Evolutionary conservation across 30 jellyfish, hydroid and myxozoan genomes (phyloP).

Genomic region (Phacellophora camtschatica): DNA sequence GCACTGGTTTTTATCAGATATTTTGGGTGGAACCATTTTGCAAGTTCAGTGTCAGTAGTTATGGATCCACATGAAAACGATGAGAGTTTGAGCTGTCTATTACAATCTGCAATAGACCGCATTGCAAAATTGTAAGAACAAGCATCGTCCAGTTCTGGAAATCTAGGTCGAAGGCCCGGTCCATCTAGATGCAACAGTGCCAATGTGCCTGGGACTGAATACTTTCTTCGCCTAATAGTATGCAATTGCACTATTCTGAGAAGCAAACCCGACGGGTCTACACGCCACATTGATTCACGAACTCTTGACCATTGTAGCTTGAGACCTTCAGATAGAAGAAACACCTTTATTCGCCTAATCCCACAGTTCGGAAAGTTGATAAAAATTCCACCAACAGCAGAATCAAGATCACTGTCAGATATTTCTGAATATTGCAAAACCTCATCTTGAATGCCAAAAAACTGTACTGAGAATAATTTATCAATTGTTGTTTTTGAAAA

Average conservation of each 20-base stretch:
- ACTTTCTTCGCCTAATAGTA: too few species aligned
- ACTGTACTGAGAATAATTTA: slow-evolving; percentile 20
- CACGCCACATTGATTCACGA: slow-evolving; percentile 38
- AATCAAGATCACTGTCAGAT: slow-evolving; percentile 18
- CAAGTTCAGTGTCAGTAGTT: too few species aligned
- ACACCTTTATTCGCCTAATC: slow-evolving; percentile 40
- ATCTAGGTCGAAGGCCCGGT: too few species aligned
- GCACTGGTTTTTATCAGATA: too few species aligned
- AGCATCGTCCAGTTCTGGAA: too few species aligned
- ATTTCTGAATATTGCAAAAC: neutral
- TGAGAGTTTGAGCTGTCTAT: too few species aligned
- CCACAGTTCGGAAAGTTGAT: slow-evolving; percentile 46
- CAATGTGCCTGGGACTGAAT: too few species aligned
- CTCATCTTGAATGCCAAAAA: neutral
- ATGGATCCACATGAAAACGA: too few species aligned
- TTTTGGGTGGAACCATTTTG: too few species aligned
- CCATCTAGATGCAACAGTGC: too few species aligned
- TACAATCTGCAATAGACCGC: too few species aligned
- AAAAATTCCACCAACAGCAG: neutral
- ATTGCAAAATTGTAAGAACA: too few species aligned
- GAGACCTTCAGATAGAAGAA: slow-evolving; percentile 11
- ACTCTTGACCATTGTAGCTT: slow-evolving; percentile 19
- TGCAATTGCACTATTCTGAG: slow-evolving; percentile 32
- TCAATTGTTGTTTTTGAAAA: slow-evolving; percentile 29
- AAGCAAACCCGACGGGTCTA: slow-evolving; percentile 61